Evolutionary conservation across 2,888 invertebrate genomes (phyloP), one percentile per base, ranked within the genome.

Genomic region (Zaprionus lineosus): DNA sequence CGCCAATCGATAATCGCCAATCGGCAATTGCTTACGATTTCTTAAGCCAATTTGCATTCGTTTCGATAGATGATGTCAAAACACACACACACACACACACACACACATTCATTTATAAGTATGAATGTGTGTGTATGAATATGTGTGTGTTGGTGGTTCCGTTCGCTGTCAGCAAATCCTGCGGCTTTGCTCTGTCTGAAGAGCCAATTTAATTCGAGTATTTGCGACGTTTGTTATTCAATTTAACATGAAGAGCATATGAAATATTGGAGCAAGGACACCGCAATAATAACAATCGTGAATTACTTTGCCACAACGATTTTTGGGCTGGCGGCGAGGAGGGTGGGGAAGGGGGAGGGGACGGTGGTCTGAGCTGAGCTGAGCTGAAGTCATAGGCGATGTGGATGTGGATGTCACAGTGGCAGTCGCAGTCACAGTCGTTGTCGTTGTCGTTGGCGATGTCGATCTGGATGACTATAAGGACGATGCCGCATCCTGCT

Each of bases 251-350:
- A 59, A 65, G 59, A 59, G 64, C 60, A 66, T 57, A 66, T 59
- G 62, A 58, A 61, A 61, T 69, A 41, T 55, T 55, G 52, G 53
- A 37, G 47, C 56, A 62, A 62, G 66, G 79, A 66, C 59, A 67
- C 67, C 61, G 50, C 83, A 77, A 82, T 69, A 82, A 84, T 81
- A 84, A 74, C 78, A 62, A 65, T 84, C 63, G 47, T 59, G 83
- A 48, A 82, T 83, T 74, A n/a, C n/a, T n/a, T n/a, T n/a, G n/a
- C n/a, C n/a, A n/a, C n/a, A n/a, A n/a, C n/a, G n/a, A n/a, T n/a
- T n/a, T n/a, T n/a, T n/a, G n/a, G n/a, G n/a, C n/a, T n/a, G n/a
- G n/a, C n/a, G n/a, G n/a, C n/a, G n/a, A n/a, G n/a, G n/a, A n/a
- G n/a, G n/a, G n/a, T n/a, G n/a, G n/a, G n/a, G n/a, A n/a, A n/a